Evolutionary conservation across 2,888 invertebrate species (phyloP).

Genomic region (Neoitamus cyanurus): DNA sequence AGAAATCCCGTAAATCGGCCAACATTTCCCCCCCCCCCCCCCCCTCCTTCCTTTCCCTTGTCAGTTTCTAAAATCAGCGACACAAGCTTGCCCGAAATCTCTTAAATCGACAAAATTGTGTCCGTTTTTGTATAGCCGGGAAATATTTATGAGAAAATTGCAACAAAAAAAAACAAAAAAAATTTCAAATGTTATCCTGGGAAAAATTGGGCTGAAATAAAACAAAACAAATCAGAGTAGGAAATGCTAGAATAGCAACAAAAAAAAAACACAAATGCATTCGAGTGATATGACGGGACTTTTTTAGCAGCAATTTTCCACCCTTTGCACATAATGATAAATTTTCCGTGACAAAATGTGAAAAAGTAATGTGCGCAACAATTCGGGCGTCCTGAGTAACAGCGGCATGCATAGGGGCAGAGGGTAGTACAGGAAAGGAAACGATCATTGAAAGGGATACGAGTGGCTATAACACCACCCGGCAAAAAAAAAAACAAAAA

Average conservation of each 20-base stretch:
- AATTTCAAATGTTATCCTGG: not conserved
- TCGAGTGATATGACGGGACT: not conserved
- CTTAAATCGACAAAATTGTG: not conserved
- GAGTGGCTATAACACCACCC: not conserved
- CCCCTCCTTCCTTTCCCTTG: too few species aligned
- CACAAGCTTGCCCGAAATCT: too few species aligned
- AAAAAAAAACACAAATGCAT: not conserved
- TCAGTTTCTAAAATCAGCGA: too few species aligned
- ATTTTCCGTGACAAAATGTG: constrained; percentile 38
- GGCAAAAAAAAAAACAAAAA: not conserved
- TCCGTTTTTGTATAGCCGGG: too few species aligned
- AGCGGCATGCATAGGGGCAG: not conserved
- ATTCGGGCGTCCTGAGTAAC: not conserved
- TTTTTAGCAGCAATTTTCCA: constrained; percentile 27
- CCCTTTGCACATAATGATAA: constrained; percentile 41
- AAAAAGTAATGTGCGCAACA: constrained; percentile 39
- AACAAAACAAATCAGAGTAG: not conserved
- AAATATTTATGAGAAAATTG: not conserved
- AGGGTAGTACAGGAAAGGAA: not conserved
- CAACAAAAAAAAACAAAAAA: too few species aligned
- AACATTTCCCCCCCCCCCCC: too few species aligned
- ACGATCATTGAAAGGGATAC: not conserved
- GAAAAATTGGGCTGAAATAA: not conserved
- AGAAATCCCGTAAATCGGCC: too few species aligned
- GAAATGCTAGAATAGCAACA: not conserved